phyloP scores from a whole-genome alignment of 2,113 vertebrate species.

The Vombatus ursinus region DNA sequence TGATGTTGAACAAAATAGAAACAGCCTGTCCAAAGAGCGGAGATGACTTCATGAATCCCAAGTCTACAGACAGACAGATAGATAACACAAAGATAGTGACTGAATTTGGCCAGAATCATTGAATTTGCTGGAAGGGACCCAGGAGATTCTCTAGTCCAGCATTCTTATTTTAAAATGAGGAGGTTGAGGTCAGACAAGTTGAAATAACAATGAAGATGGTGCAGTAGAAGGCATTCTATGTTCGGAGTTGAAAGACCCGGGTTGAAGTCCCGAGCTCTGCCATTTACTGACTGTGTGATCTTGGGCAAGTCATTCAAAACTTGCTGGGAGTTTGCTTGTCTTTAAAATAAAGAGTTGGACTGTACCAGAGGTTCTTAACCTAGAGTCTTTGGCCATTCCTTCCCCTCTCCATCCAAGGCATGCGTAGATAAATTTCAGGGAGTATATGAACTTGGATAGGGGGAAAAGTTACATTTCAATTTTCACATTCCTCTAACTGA shows the following conservation, averaged over 20 bases:
- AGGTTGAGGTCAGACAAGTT: not conserved
- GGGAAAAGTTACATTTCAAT: not conserved
- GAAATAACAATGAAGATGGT: not conserved
- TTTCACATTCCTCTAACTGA: not conserved
- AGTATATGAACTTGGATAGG: not conserved
- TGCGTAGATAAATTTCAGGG: too few species aligned
- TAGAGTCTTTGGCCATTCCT: not conserved
- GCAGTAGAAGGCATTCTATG: not conserved
- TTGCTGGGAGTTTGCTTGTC: slow-evolving; percentile 48
- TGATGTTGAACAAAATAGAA: not conserved
- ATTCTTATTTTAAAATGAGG: not conserved
- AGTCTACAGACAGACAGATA: not conserved
- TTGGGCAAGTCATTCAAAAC: not conserved
- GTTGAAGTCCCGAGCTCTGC: slow-evolving; percentile 7
- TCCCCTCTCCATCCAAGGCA: not conserved
- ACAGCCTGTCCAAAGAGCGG: not conserved
- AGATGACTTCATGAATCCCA: not conserved
- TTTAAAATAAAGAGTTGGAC: not conserved
- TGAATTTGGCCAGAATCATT: not conserved
- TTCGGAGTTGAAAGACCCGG: not conserved
- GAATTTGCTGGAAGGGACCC: not conserved
- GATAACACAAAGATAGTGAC: not conserved
- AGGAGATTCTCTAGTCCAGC: not conserved
- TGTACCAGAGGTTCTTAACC: not conserved
- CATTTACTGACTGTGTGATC: slow-evolving; percentile 18